Evolutionary conservation across 2,113 vertebrate genomes (phyloP).

Genomic region (Chroicocephalus ridibundus): DNA sequence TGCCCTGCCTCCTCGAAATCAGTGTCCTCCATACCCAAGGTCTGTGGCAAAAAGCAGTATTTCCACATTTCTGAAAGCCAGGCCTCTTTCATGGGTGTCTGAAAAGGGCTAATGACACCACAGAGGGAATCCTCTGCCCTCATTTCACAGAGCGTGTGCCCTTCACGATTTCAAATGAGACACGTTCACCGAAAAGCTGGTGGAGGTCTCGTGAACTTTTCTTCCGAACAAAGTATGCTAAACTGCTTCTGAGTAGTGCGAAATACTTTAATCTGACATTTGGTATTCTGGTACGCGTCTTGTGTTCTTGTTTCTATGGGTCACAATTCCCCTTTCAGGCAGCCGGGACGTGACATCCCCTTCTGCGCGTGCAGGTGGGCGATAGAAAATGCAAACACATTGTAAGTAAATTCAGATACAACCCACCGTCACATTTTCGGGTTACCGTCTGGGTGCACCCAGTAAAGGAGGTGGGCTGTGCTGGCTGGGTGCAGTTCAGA

Average conservation of each 20-base stretch:
- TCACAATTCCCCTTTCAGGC: neutral
- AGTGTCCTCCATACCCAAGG: neutral
- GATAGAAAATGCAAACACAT: neutral
- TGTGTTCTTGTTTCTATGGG: neutral
- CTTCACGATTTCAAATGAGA: neutral
- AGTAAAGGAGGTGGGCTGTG: neutral
- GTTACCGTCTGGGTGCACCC: rapidly evolving
- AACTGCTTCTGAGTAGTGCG: neutral
- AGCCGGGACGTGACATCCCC: neutral
- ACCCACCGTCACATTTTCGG: neutral
- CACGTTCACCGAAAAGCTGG: neutral
- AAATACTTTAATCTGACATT: neutral
- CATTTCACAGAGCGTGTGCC: neutral
- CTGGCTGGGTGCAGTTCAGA: neutral
- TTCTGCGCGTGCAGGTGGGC: neutral
- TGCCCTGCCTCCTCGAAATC: neutral
- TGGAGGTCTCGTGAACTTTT: neutral
- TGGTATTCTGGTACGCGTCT: neutral
- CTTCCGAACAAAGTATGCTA: neutral
- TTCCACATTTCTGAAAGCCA: neutral
- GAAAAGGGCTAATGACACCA: neutral
- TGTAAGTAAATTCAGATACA: neutral
- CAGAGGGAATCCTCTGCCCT: neutral
- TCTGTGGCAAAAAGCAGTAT: neutral
- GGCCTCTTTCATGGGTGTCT: neutral